A percentile compares a stretch with the other conserved stretches of the same genome.
Conservation (phyloP, 2,797 vertebrate species). For the Pogoniulus pusillus region DNA sequence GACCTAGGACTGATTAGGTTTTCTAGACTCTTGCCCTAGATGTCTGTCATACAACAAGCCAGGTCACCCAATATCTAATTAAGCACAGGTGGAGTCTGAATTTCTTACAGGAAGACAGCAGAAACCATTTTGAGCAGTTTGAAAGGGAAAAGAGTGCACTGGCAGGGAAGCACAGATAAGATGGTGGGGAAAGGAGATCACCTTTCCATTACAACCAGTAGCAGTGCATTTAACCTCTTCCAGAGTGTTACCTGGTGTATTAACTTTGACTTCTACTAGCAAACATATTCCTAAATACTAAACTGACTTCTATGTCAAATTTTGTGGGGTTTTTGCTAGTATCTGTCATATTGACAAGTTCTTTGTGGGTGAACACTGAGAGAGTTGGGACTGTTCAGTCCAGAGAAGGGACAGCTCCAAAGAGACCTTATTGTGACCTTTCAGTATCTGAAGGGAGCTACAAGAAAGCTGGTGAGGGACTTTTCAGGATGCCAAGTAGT, state of each 20-base stretch:
- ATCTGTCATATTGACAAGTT: neutral
- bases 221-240: neutral
- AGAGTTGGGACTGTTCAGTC: no score
- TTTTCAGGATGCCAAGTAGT: no score
- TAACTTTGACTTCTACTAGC: neutral
- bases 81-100: conserved; percentile 56
- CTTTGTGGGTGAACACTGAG: neutral
- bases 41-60: conserved; percentile 44
- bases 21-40: conserved; percentile 52
- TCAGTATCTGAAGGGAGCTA: no score
- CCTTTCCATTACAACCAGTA: neutral
- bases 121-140: conserved; percentile 35
- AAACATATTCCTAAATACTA: neutral
- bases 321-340: neutral
- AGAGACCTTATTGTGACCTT: no score
- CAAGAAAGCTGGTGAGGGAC: no score
- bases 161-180: neutral
- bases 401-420: no score
- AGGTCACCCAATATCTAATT: conserved; percentile 67
- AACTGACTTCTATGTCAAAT: neutral
- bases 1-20: conserved; percentile 45
- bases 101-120: neutral
- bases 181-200: neutral
- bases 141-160: neutral
- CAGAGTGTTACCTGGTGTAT: neutral